Evolutionary conservation across 35 echinoderm and acorn worm genomes (phyloP).

Genomic region (Patiria miniata): DNA sequence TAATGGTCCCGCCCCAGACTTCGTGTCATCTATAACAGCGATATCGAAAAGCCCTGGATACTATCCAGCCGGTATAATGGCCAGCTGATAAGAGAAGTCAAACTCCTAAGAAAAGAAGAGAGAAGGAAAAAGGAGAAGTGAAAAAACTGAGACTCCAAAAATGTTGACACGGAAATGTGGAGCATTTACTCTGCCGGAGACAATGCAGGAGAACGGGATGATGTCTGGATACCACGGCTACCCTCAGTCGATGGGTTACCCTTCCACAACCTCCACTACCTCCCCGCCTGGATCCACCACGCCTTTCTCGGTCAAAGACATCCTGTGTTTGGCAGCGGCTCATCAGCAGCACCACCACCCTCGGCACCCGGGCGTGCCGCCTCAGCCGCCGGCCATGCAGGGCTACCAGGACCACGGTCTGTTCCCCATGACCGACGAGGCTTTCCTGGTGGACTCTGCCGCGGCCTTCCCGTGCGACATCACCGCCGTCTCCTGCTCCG

Average conservation of each 20-base stretch:
- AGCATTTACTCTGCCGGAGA: constrained; percentile 1
- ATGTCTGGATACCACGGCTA: constrained; percentile 13
- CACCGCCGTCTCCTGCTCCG: background rate
- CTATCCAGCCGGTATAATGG: constrained; percentile 13
- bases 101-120: background rate
- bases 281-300: background rate
- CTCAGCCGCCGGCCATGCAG: constrained; percentile 3
- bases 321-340: background rate
- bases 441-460: background rate
- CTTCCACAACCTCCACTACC: background rate
- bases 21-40: background rate
- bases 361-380: background rate
- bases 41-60: background rate
- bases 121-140: background rate
- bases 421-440: background rate
- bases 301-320: constrained; percentile 17
- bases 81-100: background rate
- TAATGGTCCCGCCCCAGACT: constrained; percentile 25
- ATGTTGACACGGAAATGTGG: constrained; percentile 23
- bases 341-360: background rate
- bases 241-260: constrained; percentile 5
- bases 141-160: background rate
- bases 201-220: background rate
- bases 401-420: constrained; percentile 12
- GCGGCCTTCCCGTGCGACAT: background rate